Evolutionary conservation across 2,888 invertebrate species (phyloP).

Genomic region (Rotaria magnacalcarata): DNA sequence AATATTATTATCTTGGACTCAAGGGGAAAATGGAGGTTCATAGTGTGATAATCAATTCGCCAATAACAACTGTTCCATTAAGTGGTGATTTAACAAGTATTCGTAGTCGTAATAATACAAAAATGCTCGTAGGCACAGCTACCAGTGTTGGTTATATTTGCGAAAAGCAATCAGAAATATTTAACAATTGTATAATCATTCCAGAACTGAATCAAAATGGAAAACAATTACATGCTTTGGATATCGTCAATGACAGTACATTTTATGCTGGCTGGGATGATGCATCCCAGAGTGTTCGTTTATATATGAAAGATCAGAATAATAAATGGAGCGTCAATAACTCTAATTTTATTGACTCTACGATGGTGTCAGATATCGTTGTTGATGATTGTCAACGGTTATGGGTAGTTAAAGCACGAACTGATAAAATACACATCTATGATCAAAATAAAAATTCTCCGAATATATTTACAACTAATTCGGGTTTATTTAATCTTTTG

Average conservation of each 20-base stretch:
- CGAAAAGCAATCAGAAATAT: neutral
- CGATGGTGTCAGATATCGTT: neutral
- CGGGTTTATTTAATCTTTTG: neutral
- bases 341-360: neutral
- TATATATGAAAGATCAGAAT: neutral
- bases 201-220: rapidly evolving
- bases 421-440: neutral
- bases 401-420: neutral
- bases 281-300: neutral
- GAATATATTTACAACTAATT: neutral
- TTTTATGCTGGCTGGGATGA: neutral
- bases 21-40: neutral
- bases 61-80: neutral
- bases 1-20: neutral
- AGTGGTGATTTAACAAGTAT: neutral
- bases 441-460: neutral
- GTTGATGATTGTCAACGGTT: neutral
- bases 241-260: neutral
- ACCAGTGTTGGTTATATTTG: neutral
- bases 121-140: neutral
- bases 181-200: neutral
- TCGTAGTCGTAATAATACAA: neutral
- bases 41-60: neutral
- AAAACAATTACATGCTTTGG: neutral
- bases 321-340: neutral